These are phyloP conservation scores for Oenanthe melanoleuca DNA, from an alignment of 2,113 vertebrate species.

Conservation along the genomic window DNA sequence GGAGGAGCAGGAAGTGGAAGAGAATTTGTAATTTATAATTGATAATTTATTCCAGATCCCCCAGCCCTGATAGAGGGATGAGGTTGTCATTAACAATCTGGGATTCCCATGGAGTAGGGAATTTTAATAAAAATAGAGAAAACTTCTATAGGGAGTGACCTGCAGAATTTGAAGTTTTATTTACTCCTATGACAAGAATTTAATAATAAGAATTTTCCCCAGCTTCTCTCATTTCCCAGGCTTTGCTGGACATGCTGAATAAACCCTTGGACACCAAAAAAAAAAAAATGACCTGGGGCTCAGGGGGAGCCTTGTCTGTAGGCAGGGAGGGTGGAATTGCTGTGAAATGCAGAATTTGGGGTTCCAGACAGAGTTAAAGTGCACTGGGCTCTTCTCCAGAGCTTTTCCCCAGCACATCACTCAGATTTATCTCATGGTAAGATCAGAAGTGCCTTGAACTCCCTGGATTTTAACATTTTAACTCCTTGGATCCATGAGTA, in stretches of 20 bases:
- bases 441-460: neutral
- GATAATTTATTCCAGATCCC: neutral
- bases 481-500: rapidly evolving
- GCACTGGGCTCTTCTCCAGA: neutral
- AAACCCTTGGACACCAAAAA: neutral
- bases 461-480: neutral
- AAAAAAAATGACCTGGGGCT: rapidly evolving
- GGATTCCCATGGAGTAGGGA: neutral
- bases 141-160: neutral
- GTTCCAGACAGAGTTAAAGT: rapidly evolving
- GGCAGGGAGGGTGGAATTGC: neutral
- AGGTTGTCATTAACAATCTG: neutral
- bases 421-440: rapidly evolving
- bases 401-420: neutral
- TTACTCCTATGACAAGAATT: neutral
- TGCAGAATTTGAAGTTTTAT: neutral
- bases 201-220: neutral
- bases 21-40: neutral
- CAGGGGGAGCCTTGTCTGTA: neutral
- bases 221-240: neutral
- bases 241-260: neutral
- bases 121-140: neutral
- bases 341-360: neutral
- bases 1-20: neutral
- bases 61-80: neutral